Evolutionary conservation across 2,888 invertebrate species (phyloP).

Genomic region (Plebejus argus): DNA sequence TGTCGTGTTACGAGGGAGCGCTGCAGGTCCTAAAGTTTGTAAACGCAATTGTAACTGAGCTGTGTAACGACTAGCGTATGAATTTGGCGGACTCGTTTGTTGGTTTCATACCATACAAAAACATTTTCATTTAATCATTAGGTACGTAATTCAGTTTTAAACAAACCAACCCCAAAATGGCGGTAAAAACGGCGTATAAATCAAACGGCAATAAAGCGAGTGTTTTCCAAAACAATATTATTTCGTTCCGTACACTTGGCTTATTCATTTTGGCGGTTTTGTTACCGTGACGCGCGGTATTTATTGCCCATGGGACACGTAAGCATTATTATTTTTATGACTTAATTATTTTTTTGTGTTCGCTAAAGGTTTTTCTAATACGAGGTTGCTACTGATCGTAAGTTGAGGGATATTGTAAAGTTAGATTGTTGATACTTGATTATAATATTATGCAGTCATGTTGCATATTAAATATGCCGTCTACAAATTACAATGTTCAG

Average conservation of each 20-base stretch:
- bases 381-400: too few species aligned
- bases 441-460: too few species aligned
- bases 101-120: neutral
- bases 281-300: neutral
- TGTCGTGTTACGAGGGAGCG: too few species aligned
- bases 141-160: constrained; percentile 4
- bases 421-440: too few species aligned
- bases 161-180: constrained; percentile 2
- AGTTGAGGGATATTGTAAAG: too few species aligned
- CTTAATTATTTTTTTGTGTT: neutral
- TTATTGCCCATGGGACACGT: neutral
- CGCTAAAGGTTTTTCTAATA: neutral
- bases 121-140: constrained; percentile 21
- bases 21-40: too few species aligned
- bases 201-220: constrained; percentile 13
- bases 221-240: constrained; percentile 14
- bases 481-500: too few species aligned
- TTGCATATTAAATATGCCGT: too few species aligned
- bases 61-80: too few species aligned
- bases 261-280: neutral
- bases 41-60: neutral
- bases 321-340: neutral
- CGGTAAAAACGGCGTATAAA: constrained; percentile 8
- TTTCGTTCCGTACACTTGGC: constrained; percentile 16
- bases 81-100: neutral